Conservation (phyloP, 2,113 vertebrate genomes). For the Spea bombifrons region DNA sequence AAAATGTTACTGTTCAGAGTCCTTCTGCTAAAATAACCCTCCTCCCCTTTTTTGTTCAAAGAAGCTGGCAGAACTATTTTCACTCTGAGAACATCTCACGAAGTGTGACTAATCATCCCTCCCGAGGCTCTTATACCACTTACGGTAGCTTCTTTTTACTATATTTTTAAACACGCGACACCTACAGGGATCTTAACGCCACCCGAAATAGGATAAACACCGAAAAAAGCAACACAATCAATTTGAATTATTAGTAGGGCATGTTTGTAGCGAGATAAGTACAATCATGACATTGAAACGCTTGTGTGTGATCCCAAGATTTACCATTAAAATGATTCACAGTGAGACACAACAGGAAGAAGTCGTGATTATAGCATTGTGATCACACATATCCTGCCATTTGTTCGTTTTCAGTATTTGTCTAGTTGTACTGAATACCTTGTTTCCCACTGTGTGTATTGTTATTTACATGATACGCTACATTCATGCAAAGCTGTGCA, state of each 20-base stretch:
- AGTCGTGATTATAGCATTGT: too few species aligned
- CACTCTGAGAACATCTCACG: constrained; percentile 21
- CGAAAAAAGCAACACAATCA: constrained; percentile 2
- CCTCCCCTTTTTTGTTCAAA: constrained; percentile 23
- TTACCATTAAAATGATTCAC: neutral
- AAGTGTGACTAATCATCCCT: constrained; percentile 35
- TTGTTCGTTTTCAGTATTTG: too few species aligned
- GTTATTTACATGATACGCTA: too few species aligned
- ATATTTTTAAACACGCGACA: neutral
- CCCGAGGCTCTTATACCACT: constrained; percentile 44
- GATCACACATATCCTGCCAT: too few species aligned
- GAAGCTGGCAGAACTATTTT: neutral
- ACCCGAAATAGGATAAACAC: neutral
- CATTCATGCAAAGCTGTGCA: too few species aligned
- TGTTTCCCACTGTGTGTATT: too few species aligned
- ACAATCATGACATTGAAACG: neutral
- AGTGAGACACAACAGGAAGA: too few species aligned
- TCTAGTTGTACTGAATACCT: too few species aligned
- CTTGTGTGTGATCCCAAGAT: neutral
- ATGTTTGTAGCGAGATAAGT: neutral
- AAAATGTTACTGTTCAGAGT: neutral
- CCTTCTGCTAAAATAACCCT: neutral
- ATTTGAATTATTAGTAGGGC: neutral
- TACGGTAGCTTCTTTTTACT: constrained; percentile 16
- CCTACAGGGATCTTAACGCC: neutral